phyloP scores from a whole-genome alignment of 2,113 vertebrate species.

The Passerina amoena region DNA sequence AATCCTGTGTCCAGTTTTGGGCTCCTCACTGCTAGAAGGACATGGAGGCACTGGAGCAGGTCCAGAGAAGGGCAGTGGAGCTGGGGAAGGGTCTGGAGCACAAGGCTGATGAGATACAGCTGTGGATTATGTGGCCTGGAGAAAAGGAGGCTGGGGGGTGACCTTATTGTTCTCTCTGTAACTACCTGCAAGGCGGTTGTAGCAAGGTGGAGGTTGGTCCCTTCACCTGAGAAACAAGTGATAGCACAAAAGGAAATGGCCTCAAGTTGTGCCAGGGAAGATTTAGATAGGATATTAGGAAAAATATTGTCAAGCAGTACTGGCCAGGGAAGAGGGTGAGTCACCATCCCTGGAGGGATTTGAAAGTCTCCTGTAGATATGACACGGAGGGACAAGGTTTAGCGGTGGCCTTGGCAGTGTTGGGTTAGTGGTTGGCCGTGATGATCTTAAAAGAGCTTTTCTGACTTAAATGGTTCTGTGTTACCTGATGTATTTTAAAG shows the following conservation, averaged over 20 bases:
- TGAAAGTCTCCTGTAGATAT: not conserved
- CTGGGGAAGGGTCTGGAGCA: not conserved
- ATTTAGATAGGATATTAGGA: not conserved
- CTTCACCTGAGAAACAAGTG: rapidly evolving
- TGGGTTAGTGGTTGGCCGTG: not conserved
- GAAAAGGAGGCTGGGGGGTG: not conserved
- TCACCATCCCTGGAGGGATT: not conserved
- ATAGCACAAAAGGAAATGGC: not conserved
- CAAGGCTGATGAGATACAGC: not conserved
- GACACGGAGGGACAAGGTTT: not conserved
- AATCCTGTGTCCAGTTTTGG: not conserved
- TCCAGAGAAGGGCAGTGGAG: rapidly evolving
- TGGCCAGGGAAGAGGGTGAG: not conserved
- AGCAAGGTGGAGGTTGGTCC: not conserved
- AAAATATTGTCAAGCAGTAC: not conserved
- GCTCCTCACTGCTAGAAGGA: not conserved
- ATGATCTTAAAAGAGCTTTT: not conserved
- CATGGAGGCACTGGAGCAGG: not conserved
- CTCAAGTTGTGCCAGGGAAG: not conserved
- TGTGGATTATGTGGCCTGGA: not conserved
- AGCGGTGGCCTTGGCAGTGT: not conserved
- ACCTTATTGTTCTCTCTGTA: not conserved
- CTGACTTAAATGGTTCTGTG: not conserved
- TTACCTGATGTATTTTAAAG: not conserved
- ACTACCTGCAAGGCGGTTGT: not conserved